A percentile compares a stretch with the other conserved stretches of the same genome.
Evolutionary conservation across 2,113 vertebrate species (phyloP).

Genomic region (Vidua macroura): DNA sequence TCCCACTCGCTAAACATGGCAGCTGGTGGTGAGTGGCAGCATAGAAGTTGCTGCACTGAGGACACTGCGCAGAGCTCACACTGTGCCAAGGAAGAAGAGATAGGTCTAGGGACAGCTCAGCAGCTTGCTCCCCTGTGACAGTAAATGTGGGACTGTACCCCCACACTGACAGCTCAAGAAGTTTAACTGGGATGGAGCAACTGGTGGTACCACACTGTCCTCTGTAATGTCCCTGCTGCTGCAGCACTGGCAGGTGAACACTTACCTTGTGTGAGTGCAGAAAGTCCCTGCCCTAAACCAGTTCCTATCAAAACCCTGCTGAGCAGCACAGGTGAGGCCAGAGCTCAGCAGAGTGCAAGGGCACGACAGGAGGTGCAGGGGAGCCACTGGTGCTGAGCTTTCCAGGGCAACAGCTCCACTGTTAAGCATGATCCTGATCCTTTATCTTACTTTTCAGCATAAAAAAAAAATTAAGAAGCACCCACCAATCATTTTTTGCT

Average conservation of each 20-base stretch:
- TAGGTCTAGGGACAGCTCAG: not conserved
- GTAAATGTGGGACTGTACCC: not conserved
- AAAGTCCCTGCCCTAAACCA: not conserved
- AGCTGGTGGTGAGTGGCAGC: not conserved
- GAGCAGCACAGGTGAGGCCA: not conserved
- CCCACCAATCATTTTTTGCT: not conserved
- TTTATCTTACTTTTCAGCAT: not conserved
- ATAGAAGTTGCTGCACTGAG: not conserved
- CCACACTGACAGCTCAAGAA: fast-evolving
- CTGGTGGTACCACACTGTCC: not conserved
- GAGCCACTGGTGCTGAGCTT: not conserved
- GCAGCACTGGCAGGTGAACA: not conserved
- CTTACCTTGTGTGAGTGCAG: fast-evolving
- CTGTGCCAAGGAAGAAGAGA: not conserved
- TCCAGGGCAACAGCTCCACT: not conserved
- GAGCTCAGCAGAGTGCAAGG: not conserved
- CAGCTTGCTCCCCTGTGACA: not conserved
- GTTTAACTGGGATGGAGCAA: not conserved
- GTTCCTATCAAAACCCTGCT: fast-evolving
- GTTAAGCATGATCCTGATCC: not conserved
- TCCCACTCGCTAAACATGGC: not conserved
- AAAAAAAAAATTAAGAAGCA: not conserved
- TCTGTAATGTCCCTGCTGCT: not conserved
- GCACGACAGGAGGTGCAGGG: not conserved
- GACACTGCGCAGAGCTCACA: not conserved